A percentile compares a stretch with the other conserved stretches of the same genome.
phyloP scores from a whole-genome alignment of 1,140 invertebrate genomes.

The Bicyclus anynana region DNA sequence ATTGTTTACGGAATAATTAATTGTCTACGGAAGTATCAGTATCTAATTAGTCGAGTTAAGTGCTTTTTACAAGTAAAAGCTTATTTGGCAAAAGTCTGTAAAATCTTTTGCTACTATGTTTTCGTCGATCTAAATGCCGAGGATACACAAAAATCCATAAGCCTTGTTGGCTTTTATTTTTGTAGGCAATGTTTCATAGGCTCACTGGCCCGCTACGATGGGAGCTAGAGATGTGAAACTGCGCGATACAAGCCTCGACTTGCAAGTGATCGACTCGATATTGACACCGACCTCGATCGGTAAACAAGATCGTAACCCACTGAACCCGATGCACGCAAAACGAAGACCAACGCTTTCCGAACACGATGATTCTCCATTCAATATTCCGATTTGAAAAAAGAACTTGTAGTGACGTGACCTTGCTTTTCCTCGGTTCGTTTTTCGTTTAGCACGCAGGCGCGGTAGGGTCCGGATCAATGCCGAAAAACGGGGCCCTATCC shows the following conservation, averaged over 20 bases:
- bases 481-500: slow-evolving; percentile 65
- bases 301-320: slow-evolving; percentile 43
- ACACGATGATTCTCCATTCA: slow-evolving; percentile 67
- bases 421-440: slow-evolving; percentile 63
- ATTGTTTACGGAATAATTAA: no score
- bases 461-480: slow-evolving; percentile 64
- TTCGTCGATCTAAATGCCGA: no score
- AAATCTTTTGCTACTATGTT: no score
- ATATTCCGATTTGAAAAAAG: slow-evolving; percentile 71
- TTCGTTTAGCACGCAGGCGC: slow-evolving; percentile 71
- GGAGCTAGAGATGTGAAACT: background rate
- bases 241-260: background rate
- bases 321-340: slow-evolving; percentile 44
- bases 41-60: no score
- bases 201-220: background rate
- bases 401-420: slow-evolving; percentile 69
- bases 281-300: slow-evolving; percentile 23
- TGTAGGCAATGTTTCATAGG: background rate
- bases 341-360: slow-evolving; percentile 48
- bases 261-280: slow-evolving; percentile 6
- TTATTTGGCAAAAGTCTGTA: no score
- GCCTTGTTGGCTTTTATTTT: no score
- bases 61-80: no score
- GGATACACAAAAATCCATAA: no score
- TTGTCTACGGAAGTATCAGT: no score